Evolutionary conservation across 2,888 invertebrate species (phyloP), one percentile per base, ranked within the genome.

Genomic region (Eilema sororculum): DNA sequence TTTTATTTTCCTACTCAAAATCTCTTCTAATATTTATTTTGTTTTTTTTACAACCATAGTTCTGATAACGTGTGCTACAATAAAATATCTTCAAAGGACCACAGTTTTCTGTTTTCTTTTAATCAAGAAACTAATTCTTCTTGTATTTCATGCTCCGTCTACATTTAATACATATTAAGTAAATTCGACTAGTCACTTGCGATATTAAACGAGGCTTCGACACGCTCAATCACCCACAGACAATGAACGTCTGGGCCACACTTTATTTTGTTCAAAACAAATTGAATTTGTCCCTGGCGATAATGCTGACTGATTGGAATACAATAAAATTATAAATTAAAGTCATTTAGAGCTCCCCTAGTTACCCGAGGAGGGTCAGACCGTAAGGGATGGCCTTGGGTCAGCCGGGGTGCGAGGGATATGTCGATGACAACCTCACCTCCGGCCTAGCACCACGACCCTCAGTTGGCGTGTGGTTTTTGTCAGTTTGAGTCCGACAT

Each of bases 171-270:
- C n/a, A n/a, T 52, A 6, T 52, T n/a, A n/a, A 20, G 52, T 9
- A 52, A 52, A n/a, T 52, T 52, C 2, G 52, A 9, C 61, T 6
- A 37, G 37, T 16, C 8, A 24, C 61, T 37, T 24, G 61, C 37
- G 3, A 8, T 24, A 37, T 41, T 41, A 62, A 62, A 62, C 62
- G 9, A 41, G 24, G 37, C 62, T 16, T 24, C 8, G 24, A 61
- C 22, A 33, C 37, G n/a, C 37, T 62, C 41, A 41, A 62, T 62
- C 62, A 62, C 24, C 20, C 24, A 24, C 16, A 62, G 62, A 62
- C 24, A 41, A 37, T 20, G 24, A 24, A 62, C 37, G 62, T 62
- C 41, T 41, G 37, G 3, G 20, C 62, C 22, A 62, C 33, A 37
- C 24, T 41, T 41, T 8, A 24, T 62, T 37, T 62, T 37, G 61